Percentiles rank a stretch among this genome's conserved stretches.
Evolutionary conservation across 2,113 vertebrate genomes (phyloP).

Genomic region (Stomatorhinus ivindoensis): DNA sequence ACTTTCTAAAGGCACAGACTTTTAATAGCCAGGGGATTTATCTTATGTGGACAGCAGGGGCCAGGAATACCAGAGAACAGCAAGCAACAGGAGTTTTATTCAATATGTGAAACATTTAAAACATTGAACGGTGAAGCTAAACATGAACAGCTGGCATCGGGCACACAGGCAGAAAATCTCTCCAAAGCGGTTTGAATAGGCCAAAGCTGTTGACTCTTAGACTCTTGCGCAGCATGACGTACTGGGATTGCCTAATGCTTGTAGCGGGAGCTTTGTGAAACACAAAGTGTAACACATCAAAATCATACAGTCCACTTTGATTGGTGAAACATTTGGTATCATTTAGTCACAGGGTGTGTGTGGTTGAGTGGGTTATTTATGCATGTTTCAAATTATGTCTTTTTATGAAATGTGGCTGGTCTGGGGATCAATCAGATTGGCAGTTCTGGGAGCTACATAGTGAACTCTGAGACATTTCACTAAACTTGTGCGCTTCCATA

Average conservation of each 20-base stretch:
- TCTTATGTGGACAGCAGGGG: neutral
- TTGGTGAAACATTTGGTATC: neutral
- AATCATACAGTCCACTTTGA: neutral
- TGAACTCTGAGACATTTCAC: neutral
- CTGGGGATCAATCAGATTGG: neutral
- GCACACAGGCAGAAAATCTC: neutral
- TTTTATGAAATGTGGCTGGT: neutral
- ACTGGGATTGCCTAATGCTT: neutral
- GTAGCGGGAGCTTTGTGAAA: neutral
- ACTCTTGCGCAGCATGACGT: neutral
- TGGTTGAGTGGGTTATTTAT: neutral
- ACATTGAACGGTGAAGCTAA: neutral
- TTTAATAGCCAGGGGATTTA: neutral
- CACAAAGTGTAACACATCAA: neutral
- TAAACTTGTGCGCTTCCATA: neutral
- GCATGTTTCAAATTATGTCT: neutral
- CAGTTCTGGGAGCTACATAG: neutral
- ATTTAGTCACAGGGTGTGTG: neutral
- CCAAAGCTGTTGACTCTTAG: neutral
- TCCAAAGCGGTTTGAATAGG: neutral
- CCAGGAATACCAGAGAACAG: neutral
- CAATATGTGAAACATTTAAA: neutral
- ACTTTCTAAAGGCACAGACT: neutral
- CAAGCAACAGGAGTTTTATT: neutral
- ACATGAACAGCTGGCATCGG: neutral